Evolutionary conservation across 2,888 invertebrate genomes (phyloP).

Genomic region (Cyclophora albipunctata): DNA sequence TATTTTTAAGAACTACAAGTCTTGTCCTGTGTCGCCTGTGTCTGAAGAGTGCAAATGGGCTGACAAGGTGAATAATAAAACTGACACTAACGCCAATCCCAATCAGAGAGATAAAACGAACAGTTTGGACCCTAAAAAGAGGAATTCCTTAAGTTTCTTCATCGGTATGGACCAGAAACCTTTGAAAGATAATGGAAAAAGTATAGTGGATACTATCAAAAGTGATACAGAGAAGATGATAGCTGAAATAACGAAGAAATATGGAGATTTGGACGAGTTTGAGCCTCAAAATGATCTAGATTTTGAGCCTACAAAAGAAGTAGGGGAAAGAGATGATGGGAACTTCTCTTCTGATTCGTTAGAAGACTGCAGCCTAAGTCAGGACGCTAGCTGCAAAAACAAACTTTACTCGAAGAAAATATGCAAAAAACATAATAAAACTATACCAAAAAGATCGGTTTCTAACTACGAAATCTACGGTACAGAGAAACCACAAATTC

Average conservation of each 20-base stretch:
- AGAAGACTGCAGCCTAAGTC: slow-evolving; percentile 80
- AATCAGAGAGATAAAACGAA: slow-evolving; percentile 40
- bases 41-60: slow-evolving; percentile 85
- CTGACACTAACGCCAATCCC: slow-evolving; percentile 21
- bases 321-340: slow-evolving; percentile 75
- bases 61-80: slow-evolving; percentile 55
- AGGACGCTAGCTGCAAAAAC: slow-evolving; percentile 68
- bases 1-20: slow-evolving; percentile 81
- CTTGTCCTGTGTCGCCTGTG: slow-evolving; percentile 88
- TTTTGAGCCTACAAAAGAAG: slow-evolving; percentile 55
- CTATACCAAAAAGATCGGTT: slow-evolving; percentile 78
- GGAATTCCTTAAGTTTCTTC: slow-evolving; percentile 80
- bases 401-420: slow-evolving; percentile 70
- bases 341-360: slow-evolving; percentile 87
- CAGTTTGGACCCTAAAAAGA: slow-evolving; percentile 64
- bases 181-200: slow-evolving; percentile 65
- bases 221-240: slow-evolving; percentile 80
- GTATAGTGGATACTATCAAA: slow-evolving; percentile 77
- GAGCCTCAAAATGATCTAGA: slow-evolving; percentile 54
- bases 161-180: slow-evolving; percentile 74
- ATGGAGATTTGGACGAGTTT: slow-evolving; percentile 76
- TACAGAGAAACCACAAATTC: slow-evolving; percentile 54
- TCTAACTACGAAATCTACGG: slow-evolving; percentile 86
- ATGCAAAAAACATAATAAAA: slow-evolving; percentile 71
- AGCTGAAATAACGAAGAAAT: slow-evolving; percentile 78